A percentile compares a stretch with the other conserved stretches of the same genome.
Conservation (phyloP, 2,888 invertebrate species). For the Eueremaeus valkanovi region DNA sequence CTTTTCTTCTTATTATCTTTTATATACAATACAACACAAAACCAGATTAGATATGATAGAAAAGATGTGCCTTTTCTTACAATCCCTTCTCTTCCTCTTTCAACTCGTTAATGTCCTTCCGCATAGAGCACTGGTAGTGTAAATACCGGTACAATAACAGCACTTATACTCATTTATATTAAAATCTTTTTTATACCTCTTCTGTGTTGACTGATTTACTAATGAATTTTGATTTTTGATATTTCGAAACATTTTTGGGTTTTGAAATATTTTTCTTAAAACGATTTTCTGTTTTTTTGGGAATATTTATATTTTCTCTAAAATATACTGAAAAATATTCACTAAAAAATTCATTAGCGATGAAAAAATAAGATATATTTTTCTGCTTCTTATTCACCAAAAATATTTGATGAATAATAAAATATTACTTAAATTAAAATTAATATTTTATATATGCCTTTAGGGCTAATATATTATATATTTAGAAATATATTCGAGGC, state of each 20-base stretch:
- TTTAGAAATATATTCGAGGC: no score
- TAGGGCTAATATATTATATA: no score
- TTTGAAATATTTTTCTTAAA: no score
- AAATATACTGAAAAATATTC: no score
- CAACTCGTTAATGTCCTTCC: not conserved
- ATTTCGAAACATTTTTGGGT: no score
- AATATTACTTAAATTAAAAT: no score
- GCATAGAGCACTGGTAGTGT: not conserved
- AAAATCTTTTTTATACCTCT: not conserved
- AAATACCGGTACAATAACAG: not conserved
- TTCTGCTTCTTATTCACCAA: no score
- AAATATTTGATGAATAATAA: no score
- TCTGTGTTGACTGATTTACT: not conserved
- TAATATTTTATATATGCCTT: no score
- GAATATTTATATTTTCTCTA: not conserved
- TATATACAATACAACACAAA: not conserved
- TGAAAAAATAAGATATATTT: no score
- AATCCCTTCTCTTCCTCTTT: not conserved
- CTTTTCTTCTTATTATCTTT: not conserved
- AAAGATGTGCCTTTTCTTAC: constrained; percentile 5
- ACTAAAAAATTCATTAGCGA: no score
- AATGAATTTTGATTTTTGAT: not conserved
- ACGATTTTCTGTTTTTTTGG: no score
- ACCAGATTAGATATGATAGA: not conserved
- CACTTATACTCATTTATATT: not conserved